These are phyloP conservation scores for Cydia pomonella DNA, from an alignment of 1,140 invertebrate genomes.

Conservation along the genomic window DNA sequence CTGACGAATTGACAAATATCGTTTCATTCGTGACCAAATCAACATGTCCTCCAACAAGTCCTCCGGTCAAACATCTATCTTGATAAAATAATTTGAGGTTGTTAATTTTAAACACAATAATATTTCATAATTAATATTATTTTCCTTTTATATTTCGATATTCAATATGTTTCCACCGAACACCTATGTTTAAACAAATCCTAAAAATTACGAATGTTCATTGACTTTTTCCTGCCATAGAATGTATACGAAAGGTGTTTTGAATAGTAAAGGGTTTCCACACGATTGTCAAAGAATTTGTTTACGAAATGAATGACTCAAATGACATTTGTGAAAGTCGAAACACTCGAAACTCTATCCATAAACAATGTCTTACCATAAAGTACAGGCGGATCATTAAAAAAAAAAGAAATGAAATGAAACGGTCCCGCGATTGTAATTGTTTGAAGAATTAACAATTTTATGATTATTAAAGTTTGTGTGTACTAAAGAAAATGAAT, in stretches of 20 bases:
- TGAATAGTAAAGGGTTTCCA: not conserved
- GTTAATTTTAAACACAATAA: not conserved
- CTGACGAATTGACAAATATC: conserved; percentile 76
- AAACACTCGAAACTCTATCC: not conserved
- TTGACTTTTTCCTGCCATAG: not conserved
- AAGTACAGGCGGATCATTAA: not conserved
- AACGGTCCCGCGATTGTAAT: conserved; percentile 24
- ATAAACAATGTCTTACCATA: conserved; percentile 2
- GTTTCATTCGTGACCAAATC: conserved; percentile 73
- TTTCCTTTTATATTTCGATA: not conserved
- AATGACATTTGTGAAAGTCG: not conserved
- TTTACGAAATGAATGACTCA: not conserved
- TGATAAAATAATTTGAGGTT: not conserved
- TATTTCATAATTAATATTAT: not conserved
- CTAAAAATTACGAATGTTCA: not conserved
- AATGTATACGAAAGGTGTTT: not conserved
- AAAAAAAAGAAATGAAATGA: not conserved
- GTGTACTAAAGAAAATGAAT: conserved; percentile 47
- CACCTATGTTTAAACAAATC: not conserved
- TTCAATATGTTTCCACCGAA: not conserved
- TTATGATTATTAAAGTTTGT: conserved; percentile 15
- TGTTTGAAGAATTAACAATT: not conserved
- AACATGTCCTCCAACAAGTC: conserved; percentile 75
- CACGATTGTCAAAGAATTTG: not conserved
- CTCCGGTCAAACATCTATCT: conserved; percentile 57